Conservation (phyloP, 2,113 vertebrate genomes). For the Sarotherodon lohbergeri region DNA sequence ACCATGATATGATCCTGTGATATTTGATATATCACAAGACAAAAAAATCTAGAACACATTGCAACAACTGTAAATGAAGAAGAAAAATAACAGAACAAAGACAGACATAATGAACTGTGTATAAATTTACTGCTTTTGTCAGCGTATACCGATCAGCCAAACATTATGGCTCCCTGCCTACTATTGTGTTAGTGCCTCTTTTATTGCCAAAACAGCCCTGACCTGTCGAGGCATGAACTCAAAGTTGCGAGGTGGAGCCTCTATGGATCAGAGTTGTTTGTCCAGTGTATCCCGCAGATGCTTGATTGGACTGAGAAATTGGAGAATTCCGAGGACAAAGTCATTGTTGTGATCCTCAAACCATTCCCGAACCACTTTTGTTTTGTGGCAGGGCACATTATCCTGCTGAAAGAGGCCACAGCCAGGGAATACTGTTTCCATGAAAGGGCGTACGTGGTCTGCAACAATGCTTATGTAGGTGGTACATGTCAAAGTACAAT, state of each 20-base stretch:
- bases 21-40: not conserved
- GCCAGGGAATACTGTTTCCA: not conserved
- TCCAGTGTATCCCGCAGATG: not conserved
- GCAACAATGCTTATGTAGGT: not conserved
- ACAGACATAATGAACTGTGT: not conserved
- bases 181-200: not conserved
- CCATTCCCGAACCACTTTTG: not conserved
- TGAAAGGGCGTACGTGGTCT: not conserved
- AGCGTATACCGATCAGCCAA: not conserved
- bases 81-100: not conserved
- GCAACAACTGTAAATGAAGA: not conserved
- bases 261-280: not conserved
- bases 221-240: not conserved
- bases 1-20: not conserved
- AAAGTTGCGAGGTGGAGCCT: not conserved
- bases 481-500: not conserved
- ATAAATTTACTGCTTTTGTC: not conserved
- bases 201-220: not conserved
- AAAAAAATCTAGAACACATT: not conserved
- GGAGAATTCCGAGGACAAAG: not conserved
- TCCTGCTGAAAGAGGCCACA: not conserved
- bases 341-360: not conserved
- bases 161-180: not conserved
- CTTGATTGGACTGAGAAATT: not conserved
- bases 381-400: not conserved